A percentile compares a stretch with the other conserved stretches of the same genome.
phyloP scores from a whole-genome alignment of 2,113 vertebrate genomes.

The Ifrita kowaldi region DNA sequence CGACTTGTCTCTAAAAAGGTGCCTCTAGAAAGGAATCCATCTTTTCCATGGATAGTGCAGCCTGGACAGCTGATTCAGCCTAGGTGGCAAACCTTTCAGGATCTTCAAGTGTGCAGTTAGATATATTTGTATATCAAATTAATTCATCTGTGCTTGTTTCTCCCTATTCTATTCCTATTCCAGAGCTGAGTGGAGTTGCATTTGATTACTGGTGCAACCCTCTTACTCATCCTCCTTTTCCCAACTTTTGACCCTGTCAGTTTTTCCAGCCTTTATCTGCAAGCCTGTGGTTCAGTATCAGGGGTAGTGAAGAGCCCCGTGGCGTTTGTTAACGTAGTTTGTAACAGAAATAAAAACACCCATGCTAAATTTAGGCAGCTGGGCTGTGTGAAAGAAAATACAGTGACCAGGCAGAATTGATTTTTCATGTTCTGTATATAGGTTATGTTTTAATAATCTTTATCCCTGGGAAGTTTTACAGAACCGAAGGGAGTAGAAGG shows the following conservation, averaged over 20 bases:
- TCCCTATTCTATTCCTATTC: not conserved
- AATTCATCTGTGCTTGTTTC: rapidly evolving
- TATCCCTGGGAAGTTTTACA: not conserved
- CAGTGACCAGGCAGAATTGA: not conserved
- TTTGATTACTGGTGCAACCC: not conserved
- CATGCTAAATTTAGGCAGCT: not conserved
- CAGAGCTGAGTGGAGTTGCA: not conserved
- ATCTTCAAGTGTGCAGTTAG: not conserved
- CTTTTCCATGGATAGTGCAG: not conserved
- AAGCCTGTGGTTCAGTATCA: not conserved
- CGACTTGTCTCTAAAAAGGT: not conserved
- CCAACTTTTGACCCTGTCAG: rapidly evolving
- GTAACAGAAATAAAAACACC: not conserved
- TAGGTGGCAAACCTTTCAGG: not conserved
- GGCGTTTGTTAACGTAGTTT: slow-evolving; percentile 10
- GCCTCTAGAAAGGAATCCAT: not conserved
- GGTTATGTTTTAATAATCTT: not conserved
- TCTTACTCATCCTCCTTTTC: not conserved
- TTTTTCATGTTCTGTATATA: not conserved
- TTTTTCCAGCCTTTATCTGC: not conserved
- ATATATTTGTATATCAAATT: not conserved
- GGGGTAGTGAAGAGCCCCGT: not conserved
- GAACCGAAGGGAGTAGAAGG: not conserved
- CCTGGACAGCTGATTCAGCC: not conserved
- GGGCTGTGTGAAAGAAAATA: not conserved